Evolutionary conservation across 2,888 invertebrate species (phyloP).

Genomic region (Megaustenia siamemsis): DNA sequence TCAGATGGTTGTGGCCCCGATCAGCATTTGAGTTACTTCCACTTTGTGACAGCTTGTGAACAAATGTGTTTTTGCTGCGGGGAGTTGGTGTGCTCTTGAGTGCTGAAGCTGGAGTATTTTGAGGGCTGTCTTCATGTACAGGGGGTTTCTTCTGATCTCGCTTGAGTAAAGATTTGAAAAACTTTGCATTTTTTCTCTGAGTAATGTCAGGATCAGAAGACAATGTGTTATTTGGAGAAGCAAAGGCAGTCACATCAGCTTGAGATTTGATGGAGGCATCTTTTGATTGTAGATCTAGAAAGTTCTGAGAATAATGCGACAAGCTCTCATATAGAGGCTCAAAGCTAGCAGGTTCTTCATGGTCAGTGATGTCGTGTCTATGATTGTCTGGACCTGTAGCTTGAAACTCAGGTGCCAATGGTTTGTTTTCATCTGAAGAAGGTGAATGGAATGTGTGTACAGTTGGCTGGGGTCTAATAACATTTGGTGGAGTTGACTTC

Average conservation of each 20-base stretch:
- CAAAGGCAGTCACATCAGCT: not conserved
- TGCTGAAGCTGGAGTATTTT: constrained; percentile 55
- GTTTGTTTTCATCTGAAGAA: not conserved
- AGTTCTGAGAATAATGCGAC: not conserved
- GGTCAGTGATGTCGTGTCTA: constrained; percentile 45
- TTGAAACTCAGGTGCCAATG: not conserved
- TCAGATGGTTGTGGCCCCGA: not conserved
- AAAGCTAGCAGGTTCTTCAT: constrained; percentile 45
- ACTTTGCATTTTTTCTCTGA: constrained; percentile 64
- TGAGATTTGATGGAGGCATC: not conserved
- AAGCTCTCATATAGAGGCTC: constrained; percentile 51
- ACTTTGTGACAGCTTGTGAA: constrained; percentile 65
- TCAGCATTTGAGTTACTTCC: constrained; percentile 45
- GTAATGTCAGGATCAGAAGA: constrained; percentile 44
- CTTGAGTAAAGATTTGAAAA: constrained; percentile 72
- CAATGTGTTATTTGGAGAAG: not conserved
- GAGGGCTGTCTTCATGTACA: constrained; percentile 59
- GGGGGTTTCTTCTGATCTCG: constrained; percentile 61
- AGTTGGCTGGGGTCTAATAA: constrained; percentile 71
- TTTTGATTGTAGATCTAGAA: not conserved
- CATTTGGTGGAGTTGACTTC: constrained; percentile 70
- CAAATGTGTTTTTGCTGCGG: constrained; percentile 69
- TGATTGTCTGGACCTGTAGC: not conserved
- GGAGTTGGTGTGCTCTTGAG: constrained; percentile 55
- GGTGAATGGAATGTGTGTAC: constrained; percentile 56